Evolutionary conservation across 2,113 vertebrate genomes (phyloP).

Genomic region (Cardinalis cardinalis): DNA sequence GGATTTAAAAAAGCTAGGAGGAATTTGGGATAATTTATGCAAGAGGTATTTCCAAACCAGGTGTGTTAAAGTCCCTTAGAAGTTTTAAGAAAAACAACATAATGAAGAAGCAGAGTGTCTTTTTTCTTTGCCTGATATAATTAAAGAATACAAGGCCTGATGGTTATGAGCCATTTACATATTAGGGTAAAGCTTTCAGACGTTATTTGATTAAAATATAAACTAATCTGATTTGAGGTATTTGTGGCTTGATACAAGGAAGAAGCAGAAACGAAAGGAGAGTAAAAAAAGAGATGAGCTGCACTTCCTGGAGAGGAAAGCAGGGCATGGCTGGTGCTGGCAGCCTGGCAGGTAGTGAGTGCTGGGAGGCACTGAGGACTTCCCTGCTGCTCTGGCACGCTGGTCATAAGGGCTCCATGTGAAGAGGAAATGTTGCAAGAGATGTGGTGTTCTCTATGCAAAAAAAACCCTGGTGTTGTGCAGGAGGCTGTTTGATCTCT

Average conservation of each 20-base stretch:
- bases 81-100: neutral
- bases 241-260: neutral
- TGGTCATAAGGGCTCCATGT: neutral
- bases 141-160: neutral
- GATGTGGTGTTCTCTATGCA: neutral
- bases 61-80: neutral
- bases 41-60: neutral
- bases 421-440: slow-evolving; percentile 39
- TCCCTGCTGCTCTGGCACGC: neutral
- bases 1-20: neutral
- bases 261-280: neutral
- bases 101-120: neutral
- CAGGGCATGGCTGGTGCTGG: neutral
- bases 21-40: neutral
- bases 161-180: neutral
- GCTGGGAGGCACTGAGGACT: neutral
- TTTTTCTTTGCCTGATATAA: neutral
- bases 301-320: neutral
- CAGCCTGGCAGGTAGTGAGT: neutral
- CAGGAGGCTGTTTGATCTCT: neutral
- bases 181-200: neutral
- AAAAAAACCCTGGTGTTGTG: neutral
- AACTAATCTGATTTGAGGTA: neutral
- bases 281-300: neutral
- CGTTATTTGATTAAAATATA: neutral